A percentile compares a stretch with the other conserved stretches of the same genome.
These are phyloP conservation scores for Pyralis farinalis DNA, from an alignment of 2,888 invertebrate genomes.

Conservation along the genomic window DNA sequence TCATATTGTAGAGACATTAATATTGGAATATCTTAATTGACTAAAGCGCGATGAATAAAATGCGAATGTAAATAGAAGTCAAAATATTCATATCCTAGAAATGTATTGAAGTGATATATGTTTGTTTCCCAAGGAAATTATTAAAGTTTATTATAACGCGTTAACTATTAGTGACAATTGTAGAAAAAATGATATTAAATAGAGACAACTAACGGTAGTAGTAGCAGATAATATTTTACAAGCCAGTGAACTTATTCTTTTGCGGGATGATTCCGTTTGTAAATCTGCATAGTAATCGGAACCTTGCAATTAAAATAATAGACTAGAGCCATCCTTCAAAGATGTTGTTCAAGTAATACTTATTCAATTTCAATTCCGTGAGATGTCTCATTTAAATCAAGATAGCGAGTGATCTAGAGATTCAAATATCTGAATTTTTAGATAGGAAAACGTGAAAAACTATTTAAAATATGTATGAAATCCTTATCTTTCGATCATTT, in stretches of 20 bases:
- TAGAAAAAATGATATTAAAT: slow-evolving; percentile 44
- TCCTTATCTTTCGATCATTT: slow-evolving; percentile 18
- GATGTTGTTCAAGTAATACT: too few relatives aligned
- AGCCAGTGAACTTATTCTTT: not conserved
- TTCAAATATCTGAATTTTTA: slow-evolving; percentile 32
- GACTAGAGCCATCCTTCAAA: too few relatives aligned
- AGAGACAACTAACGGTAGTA: slow-evolving; percentile 24
- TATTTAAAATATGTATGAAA: slow-evolving; percentile 22
- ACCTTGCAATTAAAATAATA: too few relatives aligned
- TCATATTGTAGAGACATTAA: slow-evolving; percentile 27
- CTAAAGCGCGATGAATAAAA: slow-evolving; percentile 34
- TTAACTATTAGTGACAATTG: slow-evolving; percentile 65
- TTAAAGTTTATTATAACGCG: slow-evolving; percentile 69
- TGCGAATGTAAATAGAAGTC: slow-evolving; percentile 57
- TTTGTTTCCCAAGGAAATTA: slow-evolving; percentile 77
- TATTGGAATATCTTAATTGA: slow-evolving; percentile 32
- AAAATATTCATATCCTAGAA: slow-evolving; percentile 78
- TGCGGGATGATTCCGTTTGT: too few relatives aligned
- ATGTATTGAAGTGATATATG: slow-evolving; percentile 69
- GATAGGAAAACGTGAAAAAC: slow-evolving; percentile 30
- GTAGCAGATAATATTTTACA: slow-evolving; percentile 1
- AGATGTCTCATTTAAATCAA: slow-evolving; percentile 24
- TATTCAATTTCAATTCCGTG: not conserved
- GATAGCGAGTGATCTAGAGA: slow-evolving; percentile 23
- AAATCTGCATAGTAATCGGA: too few relatives aligned